phyloP scores from a whole-genome alignment of 2,797 vertebrate species.

The Clarias laeviceps region DNA sequence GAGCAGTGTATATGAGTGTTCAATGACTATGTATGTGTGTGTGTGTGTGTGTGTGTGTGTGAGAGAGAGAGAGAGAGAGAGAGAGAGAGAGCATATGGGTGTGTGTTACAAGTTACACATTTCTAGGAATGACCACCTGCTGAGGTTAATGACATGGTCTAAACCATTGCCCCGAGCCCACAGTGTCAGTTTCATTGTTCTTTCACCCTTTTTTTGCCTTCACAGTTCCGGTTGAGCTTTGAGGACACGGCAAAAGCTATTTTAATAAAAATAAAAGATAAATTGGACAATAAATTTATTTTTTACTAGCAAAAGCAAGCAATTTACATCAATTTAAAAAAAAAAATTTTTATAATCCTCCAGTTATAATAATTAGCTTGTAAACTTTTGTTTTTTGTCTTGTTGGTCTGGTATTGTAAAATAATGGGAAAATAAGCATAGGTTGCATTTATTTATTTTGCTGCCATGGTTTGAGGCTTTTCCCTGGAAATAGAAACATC shows the following conservation, averaged over 20 bases:
- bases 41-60: conserved; percentile 32
- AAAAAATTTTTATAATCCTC: background rate
- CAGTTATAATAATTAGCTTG: background rate
- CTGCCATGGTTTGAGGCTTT: background rate
- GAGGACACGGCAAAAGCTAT: background rate
- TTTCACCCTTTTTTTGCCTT: conserved; percentile 36
- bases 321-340: background rate
- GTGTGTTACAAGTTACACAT: conserved; percentile 45
- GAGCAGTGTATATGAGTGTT: conserved; percentile 58
- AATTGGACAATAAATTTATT: background rate
- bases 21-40: conserved; percentile 30
- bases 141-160: conserved; percentile 49
- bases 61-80: background rate
- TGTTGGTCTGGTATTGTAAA: background rate
- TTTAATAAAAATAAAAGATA: background rate
- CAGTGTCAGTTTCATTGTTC: conserved; percentile 36
- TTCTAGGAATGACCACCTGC: conserved; percentile 54
- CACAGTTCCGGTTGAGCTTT: conserved; percentile 15
- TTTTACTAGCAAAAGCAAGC: background rate
- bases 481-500: background rate
- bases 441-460: background rate
- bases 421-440: too few relatives aligned
- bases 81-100: conserved; percentile 13
- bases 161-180: conserved; percentile 33
- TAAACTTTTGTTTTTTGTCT: background rate